Conservation (phyloP, 1,140 invertebrate species). For the Diorhabda sublineata region DNA sequence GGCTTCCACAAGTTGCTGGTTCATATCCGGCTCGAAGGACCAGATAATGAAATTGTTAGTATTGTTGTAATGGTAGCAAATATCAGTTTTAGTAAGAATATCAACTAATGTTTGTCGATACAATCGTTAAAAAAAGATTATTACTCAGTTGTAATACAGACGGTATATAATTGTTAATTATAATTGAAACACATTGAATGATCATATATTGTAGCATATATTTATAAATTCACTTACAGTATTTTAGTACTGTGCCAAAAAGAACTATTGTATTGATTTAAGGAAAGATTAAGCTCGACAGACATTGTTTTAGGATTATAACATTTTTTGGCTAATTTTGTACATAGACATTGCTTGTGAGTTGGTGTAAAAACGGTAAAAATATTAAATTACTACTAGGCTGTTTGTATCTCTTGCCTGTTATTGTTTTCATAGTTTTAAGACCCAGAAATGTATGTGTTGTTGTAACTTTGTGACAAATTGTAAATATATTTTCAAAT, state of each 20-base stretch:
- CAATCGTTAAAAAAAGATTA: too few species aligned
- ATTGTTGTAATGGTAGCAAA: slow-evolving; percentile 16
- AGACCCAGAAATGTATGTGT: slow-evolving; percentile 43
- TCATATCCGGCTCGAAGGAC: too few species aligned
- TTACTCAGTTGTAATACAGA: too few species aligned
- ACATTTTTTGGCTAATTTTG: slow-evolving; percentile 22
- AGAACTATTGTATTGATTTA: slow-evolving; percentile 18
- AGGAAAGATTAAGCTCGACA: neutral
- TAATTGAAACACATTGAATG: slow-evolving; percentile 3
- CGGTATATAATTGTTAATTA: too few species aligned
- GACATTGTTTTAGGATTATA: neutral
- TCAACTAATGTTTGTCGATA: too few species aligned
- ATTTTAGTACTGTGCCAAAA: slow-evolving; percentile 36
- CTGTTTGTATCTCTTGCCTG: slow-evolving; percentile 45
- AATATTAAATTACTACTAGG: slow-evolving; percentile 32
- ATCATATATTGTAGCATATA: neutral
- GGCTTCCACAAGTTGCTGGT: slow-evolving; percentile 5
- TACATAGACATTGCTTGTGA: slow-evolving; percentile 34
- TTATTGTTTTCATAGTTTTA: slow-evolving; percentile 46
- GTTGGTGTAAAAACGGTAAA: slow-evolving; percentile 34
- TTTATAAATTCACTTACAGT: slow-evolving; percentile 3
- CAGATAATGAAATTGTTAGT: too few species aligned
- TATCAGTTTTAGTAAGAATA: neutral
- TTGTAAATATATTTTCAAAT: slow-evolving; percentile 46
- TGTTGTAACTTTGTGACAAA: slow-evolving; percentile 42